These are phyloP conservation scores for Delphinus delphis DNA, from an alignment of 2,113 vertebrate species.

Conservation along the genomic window DNA sequence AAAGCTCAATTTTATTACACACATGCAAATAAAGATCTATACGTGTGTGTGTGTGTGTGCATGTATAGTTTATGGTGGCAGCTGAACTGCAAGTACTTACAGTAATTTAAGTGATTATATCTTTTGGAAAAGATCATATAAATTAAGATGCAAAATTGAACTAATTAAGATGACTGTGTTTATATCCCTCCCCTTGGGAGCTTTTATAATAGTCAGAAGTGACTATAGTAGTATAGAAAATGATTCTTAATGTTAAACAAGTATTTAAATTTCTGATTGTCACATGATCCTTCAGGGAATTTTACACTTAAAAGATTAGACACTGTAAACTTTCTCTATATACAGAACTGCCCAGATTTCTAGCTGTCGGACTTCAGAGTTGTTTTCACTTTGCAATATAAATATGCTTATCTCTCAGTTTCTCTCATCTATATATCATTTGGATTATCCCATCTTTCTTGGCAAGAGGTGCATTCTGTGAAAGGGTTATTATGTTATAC, in stretches of 20 bases:
- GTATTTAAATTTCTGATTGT: neutral
- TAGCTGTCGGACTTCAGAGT: neutral
- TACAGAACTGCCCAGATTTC: neutral
- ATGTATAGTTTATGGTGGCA: neutral
- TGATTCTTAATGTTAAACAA: conserved; percentile 1
- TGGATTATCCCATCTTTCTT: neutral
- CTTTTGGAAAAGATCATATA: neutral
- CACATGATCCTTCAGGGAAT: neutral
- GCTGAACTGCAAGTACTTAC: neutral
- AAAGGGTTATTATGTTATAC: neutral
- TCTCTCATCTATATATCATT: neutral
- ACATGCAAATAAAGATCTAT: neutral
- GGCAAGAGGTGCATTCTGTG: neutral
- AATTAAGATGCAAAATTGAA: conserved; percentile 35
- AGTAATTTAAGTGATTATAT: neutral
- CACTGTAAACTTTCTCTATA: neutral
- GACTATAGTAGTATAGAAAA: neutral
- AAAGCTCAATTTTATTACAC: neutral
- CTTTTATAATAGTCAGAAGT: neutral
- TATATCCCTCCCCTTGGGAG: neutral
- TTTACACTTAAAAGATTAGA: neutral
- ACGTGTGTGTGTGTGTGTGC: neutral
- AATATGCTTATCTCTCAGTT: neutral
- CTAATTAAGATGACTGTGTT: neutral
- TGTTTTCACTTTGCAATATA: neutral